Evolutionary conservation across 2,888 invertebrate species (phyloP).

Genomic region (Candidula unifasciata): DNA sequence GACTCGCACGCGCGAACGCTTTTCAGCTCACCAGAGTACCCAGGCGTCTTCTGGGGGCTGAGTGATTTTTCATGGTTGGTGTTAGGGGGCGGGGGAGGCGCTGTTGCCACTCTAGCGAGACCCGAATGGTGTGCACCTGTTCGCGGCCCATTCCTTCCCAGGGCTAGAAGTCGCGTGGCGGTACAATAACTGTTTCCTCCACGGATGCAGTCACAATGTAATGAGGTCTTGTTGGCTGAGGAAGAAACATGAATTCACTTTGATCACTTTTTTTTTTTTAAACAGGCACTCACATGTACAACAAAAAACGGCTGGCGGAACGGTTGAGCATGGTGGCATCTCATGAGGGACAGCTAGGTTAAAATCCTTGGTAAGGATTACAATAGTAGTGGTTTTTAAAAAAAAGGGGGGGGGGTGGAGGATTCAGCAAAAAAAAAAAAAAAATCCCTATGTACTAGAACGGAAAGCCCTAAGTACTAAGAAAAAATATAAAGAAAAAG

Average conservation of each 20-base stretch:
- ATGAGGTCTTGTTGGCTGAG: neutral
- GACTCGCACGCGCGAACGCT: slow-evolving; percentile 33
- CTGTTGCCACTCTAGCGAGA: slow-evolving; percentile 1
- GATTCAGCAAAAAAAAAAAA: too few species aligned
- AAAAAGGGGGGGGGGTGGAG: too few species aligned
- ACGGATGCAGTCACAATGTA: neutral
- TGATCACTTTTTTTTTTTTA: neutral
- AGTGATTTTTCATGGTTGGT: slow-evolving; percentile 42
- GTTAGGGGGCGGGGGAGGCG: neutral
- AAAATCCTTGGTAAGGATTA: too few species aligned
- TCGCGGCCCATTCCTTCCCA: neutral
- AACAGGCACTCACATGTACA: too few species aligned
- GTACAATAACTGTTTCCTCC: slow-evolving; percentile 27
- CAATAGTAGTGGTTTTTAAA: too few species aligned
- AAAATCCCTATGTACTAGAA: too few species aligned
- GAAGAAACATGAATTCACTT: neutral
- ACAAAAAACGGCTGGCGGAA: too few species aligned
- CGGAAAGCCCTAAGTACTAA: too few species aligned
- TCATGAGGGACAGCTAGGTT: too few species aligned
- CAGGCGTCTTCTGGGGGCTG: neutral
- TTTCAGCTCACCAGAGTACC: slow-evolving; percentile 5
- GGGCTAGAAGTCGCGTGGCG: slow-evolving; percentile 16
- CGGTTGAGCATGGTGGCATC: too few species aligned
- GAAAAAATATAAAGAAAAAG: too few species aligned
- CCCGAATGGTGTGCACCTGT: slow-evolving; percentile 38